Conservation (phyloP, 2,113 vertebrate genomes). For the Engystomops pustulosus region DNA sequence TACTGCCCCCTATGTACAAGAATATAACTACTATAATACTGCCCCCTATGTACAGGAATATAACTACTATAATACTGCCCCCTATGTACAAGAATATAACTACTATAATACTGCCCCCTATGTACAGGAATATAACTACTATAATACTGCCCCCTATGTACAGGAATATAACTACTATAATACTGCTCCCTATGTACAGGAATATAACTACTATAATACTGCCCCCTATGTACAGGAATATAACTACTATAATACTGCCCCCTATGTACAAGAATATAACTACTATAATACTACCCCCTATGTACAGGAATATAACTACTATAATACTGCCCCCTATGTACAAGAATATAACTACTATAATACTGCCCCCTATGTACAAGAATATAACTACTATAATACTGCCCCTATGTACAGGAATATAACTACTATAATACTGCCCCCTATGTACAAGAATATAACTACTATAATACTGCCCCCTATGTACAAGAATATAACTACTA, state of each 20-base stretch:
- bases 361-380: no score
- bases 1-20: background rate
- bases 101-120: background rate
- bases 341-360: background rate
- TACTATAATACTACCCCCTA: background rate
- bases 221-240: background rate
- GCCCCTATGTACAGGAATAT: no score
- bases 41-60: background rate
- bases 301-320: background rate
- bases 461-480: no score
- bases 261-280: background rate
- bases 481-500: no score
- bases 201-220: background rate
- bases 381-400: background rate
- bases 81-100: background rate
- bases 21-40: slow-evolving; percentile 4
- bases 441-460: no score
- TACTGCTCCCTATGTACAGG: background rate
- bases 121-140: slow-evolving; percentile 4
- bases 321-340: background rate
- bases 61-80: slow-evolving; percentile 5
- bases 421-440: no score
- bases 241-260: background rate
- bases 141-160: background rate
- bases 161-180: slow-evolving; percentile 2